Percentiles rank a stretch among this genome's conserved stretches.
These are phyloP conservation scores for Pseudomyrmex dendroicus DNA, from an alignment of 1,140 invertebrate genomes.

Conservation along the genomic window DNA sequence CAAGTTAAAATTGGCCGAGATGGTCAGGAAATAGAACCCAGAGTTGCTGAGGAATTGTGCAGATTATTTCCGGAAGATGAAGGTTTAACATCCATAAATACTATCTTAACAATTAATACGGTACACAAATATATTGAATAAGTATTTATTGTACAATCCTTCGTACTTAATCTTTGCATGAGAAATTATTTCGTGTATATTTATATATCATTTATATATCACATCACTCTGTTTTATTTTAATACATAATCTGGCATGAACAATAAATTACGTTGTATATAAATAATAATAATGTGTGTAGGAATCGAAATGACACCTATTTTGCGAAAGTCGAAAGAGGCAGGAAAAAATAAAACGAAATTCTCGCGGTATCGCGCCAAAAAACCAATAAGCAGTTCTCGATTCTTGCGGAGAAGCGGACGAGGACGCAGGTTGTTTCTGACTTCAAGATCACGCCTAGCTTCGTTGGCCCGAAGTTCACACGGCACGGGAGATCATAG, in stretches of 20 bases:
- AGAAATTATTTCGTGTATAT: background rate
- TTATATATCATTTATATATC: background rate
- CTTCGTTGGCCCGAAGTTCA: slow-evolving; percentile 82
- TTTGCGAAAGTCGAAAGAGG: slow-evolving; percentile 94
- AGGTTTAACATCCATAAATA: slow-evolving; percentile 79
- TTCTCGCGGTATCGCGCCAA: slow-evolving; percentile 84
- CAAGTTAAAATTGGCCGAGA: slow-evolving; percentile 99
- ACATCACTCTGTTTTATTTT: no score
- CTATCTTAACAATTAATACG: slow-evolving; percentile 23
- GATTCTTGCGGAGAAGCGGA: slow-evolving; percentile 85
- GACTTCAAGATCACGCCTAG: slow-evolving; percentile 83
- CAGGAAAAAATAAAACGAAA: slow-evolving; percentile 87
- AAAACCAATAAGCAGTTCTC: slow-evolving; percentile 85
- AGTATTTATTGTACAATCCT: background rate
- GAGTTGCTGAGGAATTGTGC: slow-evolving; percentile 97
- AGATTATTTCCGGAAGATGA: slow-evolving; percentile 97
- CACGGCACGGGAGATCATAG: slow-evolving; percentile 78
- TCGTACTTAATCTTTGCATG: background rate
- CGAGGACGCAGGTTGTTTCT: slow-evolving; percentile 83
- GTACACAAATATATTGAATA: background rate
- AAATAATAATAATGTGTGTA: slow-evolving; percentile 60
- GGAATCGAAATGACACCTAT: slow-evolving; percentile 95
- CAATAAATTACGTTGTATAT: background rate
- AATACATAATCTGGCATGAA: no score
- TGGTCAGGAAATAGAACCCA: slow-evolving; percentile 98